These are phyloP conservation scores for Yponomeuta evonymella DNA, from an alignment of 2,888 invertebrate species.

Conservation along the genomic window DNA sequence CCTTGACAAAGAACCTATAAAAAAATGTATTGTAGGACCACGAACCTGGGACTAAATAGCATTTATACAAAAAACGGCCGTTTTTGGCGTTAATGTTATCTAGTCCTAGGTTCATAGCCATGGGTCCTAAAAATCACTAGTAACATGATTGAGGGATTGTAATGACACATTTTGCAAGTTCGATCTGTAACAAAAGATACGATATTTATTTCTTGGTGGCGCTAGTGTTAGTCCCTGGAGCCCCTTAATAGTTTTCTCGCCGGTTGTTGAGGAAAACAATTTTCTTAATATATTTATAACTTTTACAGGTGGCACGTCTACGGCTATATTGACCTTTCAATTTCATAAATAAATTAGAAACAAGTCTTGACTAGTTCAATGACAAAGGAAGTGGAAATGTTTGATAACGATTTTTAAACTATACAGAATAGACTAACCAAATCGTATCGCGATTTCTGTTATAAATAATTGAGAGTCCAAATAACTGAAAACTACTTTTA, in stretches of 20 bases:
- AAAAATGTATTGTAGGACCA: too few relatives aligned
- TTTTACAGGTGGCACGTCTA: background rate
- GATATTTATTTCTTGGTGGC: too few relatives aligned
- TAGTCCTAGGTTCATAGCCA: too few relatives aligned
- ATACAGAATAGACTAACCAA: background rate
- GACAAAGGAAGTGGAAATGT: constrained; percentile 23
- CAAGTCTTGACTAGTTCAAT: constrained; percentile 31
- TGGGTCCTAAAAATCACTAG: too few relatives aligned
- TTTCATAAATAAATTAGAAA: background rate
- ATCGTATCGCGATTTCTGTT: background rate
- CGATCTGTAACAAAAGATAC: too few relatives aligned
- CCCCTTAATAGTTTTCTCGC: background rate
- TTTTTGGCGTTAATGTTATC: too few relatives aligned
- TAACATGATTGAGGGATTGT: too few relatives aligned
- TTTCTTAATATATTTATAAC: background rate
- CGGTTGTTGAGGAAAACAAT: background rate
- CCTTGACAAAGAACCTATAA: too few relatives aligned
- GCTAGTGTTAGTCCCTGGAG: too few relatives aligned
- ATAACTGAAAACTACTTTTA: constrained; percentile 11
- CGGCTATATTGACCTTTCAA: background rate
- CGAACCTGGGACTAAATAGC: too few relatives aligned
- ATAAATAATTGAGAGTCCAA: background rate
- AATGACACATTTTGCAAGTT: too few relatives aligned
- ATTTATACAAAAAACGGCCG: too few relatives aligned
- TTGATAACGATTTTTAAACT: constrained; percentile 16